Evolutionary conservation across 2,113 vertebrate species (phyloP), one percentile per base, ranked within the genome.

Genomic region (Aix galericulata): DNA sequence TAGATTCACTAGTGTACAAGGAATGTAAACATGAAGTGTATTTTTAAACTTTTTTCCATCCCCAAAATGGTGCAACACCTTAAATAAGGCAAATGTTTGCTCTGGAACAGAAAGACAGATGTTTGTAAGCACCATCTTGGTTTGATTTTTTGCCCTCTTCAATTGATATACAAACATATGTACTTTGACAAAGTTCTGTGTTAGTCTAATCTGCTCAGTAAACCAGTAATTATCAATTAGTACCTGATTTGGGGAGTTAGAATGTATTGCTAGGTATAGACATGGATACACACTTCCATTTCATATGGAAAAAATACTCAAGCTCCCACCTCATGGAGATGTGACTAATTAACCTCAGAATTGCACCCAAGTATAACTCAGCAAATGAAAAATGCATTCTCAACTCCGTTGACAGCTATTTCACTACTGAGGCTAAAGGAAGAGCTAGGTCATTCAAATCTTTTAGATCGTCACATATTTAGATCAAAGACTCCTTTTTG

Each of bases 11-110:
- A 80, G 66, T 86, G 76, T 52, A 88, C 86, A 94, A 97, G 83
- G 97, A 98, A 98, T 98, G 96, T 94, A 98, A 98, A 95, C 96
- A 97, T 32, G n/a, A 93, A 83, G 59, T 85, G 77, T 98, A 98
- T 98, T 98, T 98, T 98, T 97, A 98, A 97, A 96, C 75, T n/a
- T 97, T 97, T 97, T 97, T 98, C 98, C 97, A 95, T 93, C 34
- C 76, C 36, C 42, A 58, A 69, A 91, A 75, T 82, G 80, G 77
- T 89, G 59, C 64, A 88, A 88, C 93, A 96, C 97, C 94, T 96
- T 96, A 88, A 94, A 87, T 87, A 92, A 86, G 34, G 36, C 60
- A 89, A 91, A 71, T 72, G 17, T 86, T 96, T 92, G 34, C 23
- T 93, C 90, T 94, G 69, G 64, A 85, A 44, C 22, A 29, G 31